These are phyloP conservation scores for Cliona cf. orientalis DNA, from an alignment of 37 sponge, comb jelly and placozoan genomes.

Conservation along the genomic window DNA sequence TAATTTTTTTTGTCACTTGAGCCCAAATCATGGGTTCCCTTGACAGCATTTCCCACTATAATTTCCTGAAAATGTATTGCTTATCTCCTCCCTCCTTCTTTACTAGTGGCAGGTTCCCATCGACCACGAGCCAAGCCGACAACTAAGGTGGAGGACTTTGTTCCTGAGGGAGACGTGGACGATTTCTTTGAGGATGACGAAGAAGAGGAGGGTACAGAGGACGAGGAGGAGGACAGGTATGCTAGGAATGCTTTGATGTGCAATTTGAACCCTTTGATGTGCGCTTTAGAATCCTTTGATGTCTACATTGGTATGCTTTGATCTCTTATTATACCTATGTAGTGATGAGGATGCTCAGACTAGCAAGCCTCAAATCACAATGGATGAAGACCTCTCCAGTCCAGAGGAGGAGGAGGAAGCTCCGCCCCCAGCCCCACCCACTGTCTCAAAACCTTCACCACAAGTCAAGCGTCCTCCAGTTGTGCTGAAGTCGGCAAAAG, in stretches of 20 bases:
- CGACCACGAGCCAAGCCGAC: neutral
- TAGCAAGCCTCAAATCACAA: conserved; percentile 34
- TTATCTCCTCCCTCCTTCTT: too few species aligned
- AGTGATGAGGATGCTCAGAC: conserved; percentile 51
- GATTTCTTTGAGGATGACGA: conserved; percentile 40
- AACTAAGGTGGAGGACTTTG: conserved; percentile 61
- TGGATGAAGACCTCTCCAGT: conserved; percentile 66
- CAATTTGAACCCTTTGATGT: neutral
- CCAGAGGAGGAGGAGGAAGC: conserved; percentile 17
- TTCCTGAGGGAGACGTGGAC: conserved; percentile 61
- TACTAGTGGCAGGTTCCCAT: too few species aligned
- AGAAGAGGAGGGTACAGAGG: conserved; percentile 26
- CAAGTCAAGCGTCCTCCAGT: neutral
- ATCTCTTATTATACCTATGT: neutral
- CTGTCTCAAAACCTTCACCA: neutral
- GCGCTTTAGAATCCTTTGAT: neutral
- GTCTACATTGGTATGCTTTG: neutral
- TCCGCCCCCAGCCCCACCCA: neutral
- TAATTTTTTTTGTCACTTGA: too few species aligned
- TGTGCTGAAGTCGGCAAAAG: conserved; percentile 56
- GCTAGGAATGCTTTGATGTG: neutral
- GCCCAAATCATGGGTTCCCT: too few species aligned
- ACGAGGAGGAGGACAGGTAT: conserved; percentile 48
- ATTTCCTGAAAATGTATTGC: too few species aligned
- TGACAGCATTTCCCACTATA: too few species aligned